Evolutionary conservation across 2,888 invertebrate genomes (phyloP).

Genomic region (Nysson spinosus): DNA sequence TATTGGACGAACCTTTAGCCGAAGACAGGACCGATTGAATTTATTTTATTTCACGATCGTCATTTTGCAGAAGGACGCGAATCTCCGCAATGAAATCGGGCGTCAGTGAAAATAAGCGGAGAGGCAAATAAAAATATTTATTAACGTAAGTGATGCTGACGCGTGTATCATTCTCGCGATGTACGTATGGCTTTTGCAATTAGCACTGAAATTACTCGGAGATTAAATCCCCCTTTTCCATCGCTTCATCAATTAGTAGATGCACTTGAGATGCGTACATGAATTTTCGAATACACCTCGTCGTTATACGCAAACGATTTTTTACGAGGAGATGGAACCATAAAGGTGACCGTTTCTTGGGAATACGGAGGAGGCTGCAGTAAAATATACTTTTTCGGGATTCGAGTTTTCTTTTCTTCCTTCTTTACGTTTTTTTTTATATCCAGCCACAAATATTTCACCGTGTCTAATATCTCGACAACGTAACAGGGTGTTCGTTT

Average conservation of each 20-base stretch:
- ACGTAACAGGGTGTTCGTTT: no score
- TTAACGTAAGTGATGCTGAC: constrained; percentile 3
- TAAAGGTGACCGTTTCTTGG: constrained; percentile 10
- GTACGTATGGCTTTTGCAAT: background rate
- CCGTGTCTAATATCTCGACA: background rate
- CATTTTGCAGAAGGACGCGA: no score
- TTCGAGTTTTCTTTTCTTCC: constrained; percentile 3
- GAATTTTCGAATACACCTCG: background rate
- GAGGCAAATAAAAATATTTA: background rate
- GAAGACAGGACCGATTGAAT: no score
- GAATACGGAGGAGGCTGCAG: constrained; percentile 20
- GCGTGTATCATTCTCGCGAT: background rate
- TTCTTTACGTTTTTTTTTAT: constrained; percentile 17
- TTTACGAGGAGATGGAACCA: constrained; percentile 2
- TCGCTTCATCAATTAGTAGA: constrained; percentile 12
- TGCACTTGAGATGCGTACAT: constrained; percentile 5
- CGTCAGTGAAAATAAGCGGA: no score
- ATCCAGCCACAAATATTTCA: background rate
- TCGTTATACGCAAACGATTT: constrained; percentile 3
- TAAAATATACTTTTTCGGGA: constrained; percentile 53
- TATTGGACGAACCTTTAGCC: no score
- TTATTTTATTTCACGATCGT: no score
- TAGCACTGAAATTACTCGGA: constrained; percentile 9
- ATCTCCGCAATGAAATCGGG: no score
- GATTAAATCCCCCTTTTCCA: background rate